These are phyloP conservation scores for Panonychus citri DNA, from an alignment of 1,140 invertebrate species.

Conservation along the genomic window DNA sequence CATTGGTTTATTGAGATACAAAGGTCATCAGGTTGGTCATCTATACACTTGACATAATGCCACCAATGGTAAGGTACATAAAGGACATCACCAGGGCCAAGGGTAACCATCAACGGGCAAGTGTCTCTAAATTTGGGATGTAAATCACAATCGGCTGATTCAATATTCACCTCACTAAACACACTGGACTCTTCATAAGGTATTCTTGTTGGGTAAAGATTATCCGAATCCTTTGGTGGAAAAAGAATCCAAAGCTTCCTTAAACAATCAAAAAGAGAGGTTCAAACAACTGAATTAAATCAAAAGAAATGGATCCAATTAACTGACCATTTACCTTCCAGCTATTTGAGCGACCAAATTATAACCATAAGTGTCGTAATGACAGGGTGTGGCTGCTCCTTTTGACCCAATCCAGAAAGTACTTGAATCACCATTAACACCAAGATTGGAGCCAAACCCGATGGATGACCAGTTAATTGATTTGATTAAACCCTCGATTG, in stretches of 20 bases:
- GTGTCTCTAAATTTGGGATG: constrained; percentile 22
- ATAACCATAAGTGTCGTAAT: constrained; percentile 77
- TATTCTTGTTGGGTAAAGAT: constrained; percentile 52
- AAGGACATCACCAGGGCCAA: constrained; percentile 32
- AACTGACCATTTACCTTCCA: constrained; percentile 38
- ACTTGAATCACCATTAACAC: constrained; percentile 37
- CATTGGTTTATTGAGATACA: constrained; percentile 8
- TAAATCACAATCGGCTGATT: constrained; percentile 21
- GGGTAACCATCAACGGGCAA: constrained; percentile 23
- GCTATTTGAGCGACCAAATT: constrained; percentile 71
- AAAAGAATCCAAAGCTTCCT: constrained; percentile 86
- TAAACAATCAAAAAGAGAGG: too few species aligned
- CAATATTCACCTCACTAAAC: constrained; percentile 62
- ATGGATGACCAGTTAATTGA: constrained; percentile 41
- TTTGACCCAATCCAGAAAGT: constrained; percentile 72
- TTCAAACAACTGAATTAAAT: too few species aligned
- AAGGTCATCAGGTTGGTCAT: constrained; percentile 5
- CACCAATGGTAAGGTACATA: constrained; percentile 41
- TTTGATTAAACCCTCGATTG: constrained; percentile 15
- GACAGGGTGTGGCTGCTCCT: constrained; percentile 73
- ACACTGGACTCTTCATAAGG: constrained; percentile 93
- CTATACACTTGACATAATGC: constrained; percentile 26
- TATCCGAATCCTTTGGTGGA: constrained; percentile 41
- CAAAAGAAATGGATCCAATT: background rate
- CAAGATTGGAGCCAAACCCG: constrained; percentile 33